phyloP scores from a whole-genome alignment of 2,113 vertebrate species.

The Oncorhynchus kisutch region DNA sequence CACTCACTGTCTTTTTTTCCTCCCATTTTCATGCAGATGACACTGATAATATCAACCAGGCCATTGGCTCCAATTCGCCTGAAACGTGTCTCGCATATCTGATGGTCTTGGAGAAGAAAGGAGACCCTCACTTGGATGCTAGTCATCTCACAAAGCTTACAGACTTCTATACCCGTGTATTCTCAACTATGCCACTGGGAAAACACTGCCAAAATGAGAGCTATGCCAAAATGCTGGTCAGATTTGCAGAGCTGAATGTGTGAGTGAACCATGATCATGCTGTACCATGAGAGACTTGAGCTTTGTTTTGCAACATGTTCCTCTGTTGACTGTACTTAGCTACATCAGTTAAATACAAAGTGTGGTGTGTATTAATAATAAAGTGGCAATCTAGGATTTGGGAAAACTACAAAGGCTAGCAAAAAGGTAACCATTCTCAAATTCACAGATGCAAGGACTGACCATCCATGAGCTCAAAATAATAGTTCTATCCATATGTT shows the following conservation, averaged over 20 bases:
- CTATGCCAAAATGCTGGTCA: constrained; percentile 90
- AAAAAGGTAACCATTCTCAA: too few relatives aligned
- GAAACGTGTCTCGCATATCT: constrained; percentile 86
- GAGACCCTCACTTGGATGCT: constrained; percentile 72
- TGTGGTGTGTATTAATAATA: not conserved
- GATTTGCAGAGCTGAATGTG: constrained; percentile 93
- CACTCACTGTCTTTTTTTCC: not conserved
- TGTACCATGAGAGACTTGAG: not conserved
- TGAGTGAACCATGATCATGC: constrained; percentile 67
- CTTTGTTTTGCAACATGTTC: not conserved
- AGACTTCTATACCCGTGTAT: constrained; percentile 85
- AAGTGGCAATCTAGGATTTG: not conserved
- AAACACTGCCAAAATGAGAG: constrained; percentile 86
- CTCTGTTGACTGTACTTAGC: not conserved
- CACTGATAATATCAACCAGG: constrained; percentile 86
- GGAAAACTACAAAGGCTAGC: too few relatives aligned
- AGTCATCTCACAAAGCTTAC: constrained; percentile 80
- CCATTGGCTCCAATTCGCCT: constrained; percentile 85
- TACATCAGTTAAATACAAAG: not conserved
- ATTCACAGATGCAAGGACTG: too few relatives aligned
- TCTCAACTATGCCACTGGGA: constrained; percentile 83
- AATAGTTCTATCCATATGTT: too few relatives aligned
- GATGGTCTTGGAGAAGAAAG: constrained; percentile 83
- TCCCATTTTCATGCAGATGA: constrained; percentile 78
- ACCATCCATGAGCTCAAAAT: too few relatives aligned